A percentile compares a stretch with the other conserved stretches of the same genome.
Evolutionary conservation across 2,888 invertebrate species (phyloP).

Genomic region (Alsophila aescularia): DNA sequence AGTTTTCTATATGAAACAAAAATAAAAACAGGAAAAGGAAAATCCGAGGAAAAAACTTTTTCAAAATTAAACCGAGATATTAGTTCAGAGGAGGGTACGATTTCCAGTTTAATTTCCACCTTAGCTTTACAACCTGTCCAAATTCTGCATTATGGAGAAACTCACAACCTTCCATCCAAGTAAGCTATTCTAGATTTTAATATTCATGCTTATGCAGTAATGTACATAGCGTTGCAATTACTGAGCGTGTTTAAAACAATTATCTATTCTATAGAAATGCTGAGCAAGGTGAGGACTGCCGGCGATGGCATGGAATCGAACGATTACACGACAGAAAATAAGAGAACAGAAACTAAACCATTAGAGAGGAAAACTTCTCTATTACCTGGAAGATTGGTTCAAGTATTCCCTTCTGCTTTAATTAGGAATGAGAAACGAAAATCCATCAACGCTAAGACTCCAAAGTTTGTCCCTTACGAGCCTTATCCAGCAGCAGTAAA

Average conservation of each 20-base stretch:
- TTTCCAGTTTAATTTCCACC: neutral
- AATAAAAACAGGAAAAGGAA: too few relatives aligned
- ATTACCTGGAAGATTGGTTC: slow-evolving; percentile 63
- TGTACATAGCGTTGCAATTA: slow-evolving; percentile 2
- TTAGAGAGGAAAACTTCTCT: slow-evolving; percentile 52
- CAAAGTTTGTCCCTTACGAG: slow-evolving; percentile 94
- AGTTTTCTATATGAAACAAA: too few relatives aligned
- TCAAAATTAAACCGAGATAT: too few relatives aligned
- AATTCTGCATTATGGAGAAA: slow-evolving; percentile 49
- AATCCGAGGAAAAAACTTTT: too few relatives aligned
- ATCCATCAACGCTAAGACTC: slow-evolving; percentile 85
- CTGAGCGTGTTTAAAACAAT: slow-evolving; percentile 11
- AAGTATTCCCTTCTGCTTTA: slow-evolving; percentile 85
- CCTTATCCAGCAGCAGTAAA: slow-evolving; percentile 94
- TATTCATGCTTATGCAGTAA: slow-evolving; percentile 6
- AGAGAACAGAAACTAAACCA: slow-evolving; percentile 37
- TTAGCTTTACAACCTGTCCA: neutral
- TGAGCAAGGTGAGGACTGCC: slow-evolving; percentile 84
- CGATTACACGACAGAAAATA: slow-evolving; percentile 57
- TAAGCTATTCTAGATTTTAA: slow-evolving; percentile 41
- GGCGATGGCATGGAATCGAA: slow-evolving; percentile 92
- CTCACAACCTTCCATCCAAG: slow-evolving; percentile 54
- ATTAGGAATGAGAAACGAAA: slow-evolving; percentile 83
- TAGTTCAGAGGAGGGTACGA: neutral
- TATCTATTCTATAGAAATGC: slow-evolving; percentile 58